A percentile compares a stretch with the other conserved stretches of the same genome.
Evolutionary conservation across 2,113 vertebrate genomes (phyloP).

Genomic region (Sorex araneus): DNA sequence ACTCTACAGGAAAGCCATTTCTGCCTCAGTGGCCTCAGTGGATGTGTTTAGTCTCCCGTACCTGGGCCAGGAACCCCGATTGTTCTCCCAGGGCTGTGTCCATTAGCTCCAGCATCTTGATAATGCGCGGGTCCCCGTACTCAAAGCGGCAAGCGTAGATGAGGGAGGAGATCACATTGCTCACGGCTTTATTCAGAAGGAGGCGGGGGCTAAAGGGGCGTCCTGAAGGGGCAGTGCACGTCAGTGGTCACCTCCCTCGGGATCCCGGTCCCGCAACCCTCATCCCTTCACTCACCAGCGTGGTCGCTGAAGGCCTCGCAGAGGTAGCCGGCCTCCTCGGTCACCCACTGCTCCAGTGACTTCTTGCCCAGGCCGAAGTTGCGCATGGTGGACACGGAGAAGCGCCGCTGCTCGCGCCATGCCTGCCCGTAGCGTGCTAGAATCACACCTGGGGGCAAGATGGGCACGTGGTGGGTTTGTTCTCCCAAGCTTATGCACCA

Average conservation of each 20-base stretch:
- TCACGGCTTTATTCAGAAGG: constrained; percentile 79
- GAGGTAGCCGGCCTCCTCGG: constrained; percentile 87
- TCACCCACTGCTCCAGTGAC: constrained; percentile 90
- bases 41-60: too few species aligned
- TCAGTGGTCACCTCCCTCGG: background rate
- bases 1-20: too few species aligned
- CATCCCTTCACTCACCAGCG: constrained; percentile 74
- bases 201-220: constrained; percentile 61
- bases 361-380: constrained; percentile 93
- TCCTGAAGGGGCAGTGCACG: constrained; percentile 71
- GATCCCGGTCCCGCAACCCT: rapidly evolving
- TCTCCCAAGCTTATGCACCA: too few species aligned
- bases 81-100: background rate
- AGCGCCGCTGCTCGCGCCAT: constrained; percentile 91
- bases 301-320: constrained; percentile 79
- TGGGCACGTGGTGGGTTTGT: too few species aligned
- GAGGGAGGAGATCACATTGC: constrained; percentile 85
- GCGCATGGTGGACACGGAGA: constrained; percentile 89
- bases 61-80: background rate
- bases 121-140: constrained; percentile 83
- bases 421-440: constrained; percentile 77
- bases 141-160: constrained; percentile 83
- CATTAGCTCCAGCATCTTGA: constrained; percentile 48
- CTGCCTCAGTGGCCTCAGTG: too few species aligned
- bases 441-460: constrained; percentile 84